phyloP scores from a whole-genome alignment of 2,888 invertebrate species.

The Phasia obesa region DNA sequence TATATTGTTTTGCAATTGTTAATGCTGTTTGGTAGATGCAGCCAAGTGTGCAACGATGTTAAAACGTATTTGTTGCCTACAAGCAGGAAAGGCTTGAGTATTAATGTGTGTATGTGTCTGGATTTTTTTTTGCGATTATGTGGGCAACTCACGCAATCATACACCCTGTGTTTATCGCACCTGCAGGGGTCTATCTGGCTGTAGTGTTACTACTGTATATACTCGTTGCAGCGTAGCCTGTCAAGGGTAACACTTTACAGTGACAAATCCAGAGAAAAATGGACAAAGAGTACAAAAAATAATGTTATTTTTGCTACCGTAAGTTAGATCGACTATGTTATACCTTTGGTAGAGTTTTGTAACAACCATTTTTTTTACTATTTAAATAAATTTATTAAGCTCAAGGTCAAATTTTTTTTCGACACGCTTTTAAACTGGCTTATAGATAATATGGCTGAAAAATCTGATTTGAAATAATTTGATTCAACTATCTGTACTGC shows the following conservation, averaged over 20 bases:
- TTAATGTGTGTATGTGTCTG: background rate
- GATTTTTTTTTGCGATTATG: constrained; percentile 24
- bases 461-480: too few relatives aligned
- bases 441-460: too few relatives aligned
- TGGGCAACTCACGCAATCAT: constrained; percentile 62
- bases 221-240: constrained; percentile 30
- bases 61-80: constrained; percentile 18
- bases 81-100: constrained; percentile 25
- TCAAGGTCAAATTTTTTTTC: too few relatives aligned
- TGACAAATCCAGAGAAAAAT: constrained; percentile 45
- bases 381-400: too few relatives aligned
- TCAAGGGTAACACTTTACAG: constrained; percentile 53
- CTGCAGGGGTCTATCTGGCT: constrained; percentile 63
- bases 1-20: constrained; percentile 28
- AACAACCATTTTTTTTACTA: too few relatives aligned
- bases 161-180: constrained; percentile 59
- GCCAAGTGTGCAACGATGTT: constrained; percentile 56
- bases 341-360: background rate
- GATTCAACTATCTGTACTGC: too few relatives aligned
- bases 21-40: constrained; percentile 33
- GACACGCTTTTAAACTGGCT: too few relatives aligned
- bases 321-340: background rate
- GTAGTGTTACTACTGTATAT: constrained; percentile 39
- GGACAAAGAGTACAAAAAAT: background rate
- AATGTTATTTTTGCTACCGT: background rate